These are phyloP conservation scores for Osmerus mordax DNA, from an alignment of 2,113 vertebrate species.

Conservation along the genomic window DNA sequence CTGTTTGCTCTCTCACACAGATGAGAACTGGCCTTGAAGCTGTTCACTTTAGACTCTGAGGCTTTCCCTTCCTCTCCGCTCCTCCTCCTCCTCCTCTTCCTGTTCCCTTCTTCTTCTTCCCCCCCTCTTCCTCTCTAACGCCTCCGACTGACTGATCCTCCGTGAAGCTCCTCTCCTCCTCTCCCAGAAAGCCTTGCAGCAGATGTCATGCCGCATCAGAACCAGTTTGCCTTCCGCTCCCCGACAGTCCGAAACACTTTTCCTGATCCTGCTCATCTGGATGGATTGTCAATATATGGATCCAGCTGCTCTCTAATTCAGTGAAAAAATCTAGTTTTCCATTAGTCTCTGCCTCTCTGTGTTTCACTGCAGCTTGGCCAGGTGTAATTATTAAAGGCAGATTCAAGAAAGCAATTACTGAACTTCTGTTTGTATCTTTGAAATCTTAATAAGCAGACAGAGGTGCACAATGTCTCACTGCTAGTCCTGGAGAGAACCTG, in stretches of 20 bases:
- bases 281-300: conserved; percentile 99
- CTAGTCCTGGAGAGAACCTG: neutral
- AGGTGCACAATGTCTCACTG: neutral
- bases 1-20: conserved; percentile 7
- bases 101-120: conserved; percentile 21
- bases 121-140: conserved; percentile 3
- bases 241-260: conserved; percentile 95
- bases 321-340: conserved; percentile 99
- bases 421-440: conserved; percentile 88
- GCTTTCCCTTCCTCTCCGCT: conserved; percentile 5
- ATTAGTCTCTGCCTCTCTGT: conserved; percentile 93
- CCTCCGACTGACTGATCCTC: conserved; percentile 63
- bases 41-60: conserved; percentile 3
- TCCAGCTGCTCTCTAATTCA: conserved; percentile 94
- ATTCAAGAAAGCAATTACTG: conserved; percentile 99
- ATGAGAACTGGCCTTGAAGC: conserved; percentile 34
- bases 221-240: conserved; percentile 77
- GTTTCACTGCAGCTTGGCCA: conserved; percentile 84
- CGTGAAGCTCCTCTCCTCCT: conserved; percentile 75
- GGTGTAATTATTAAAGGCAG: conserved; percentile 99
- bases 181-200: conserved; percentile 67
- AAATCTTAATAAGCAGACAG: conserved; percentile 90
- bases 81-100: conserved; percentile 14
- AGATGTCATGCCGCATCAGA: conserved; percentile 83
- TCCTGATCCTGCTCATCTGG: conserved; percentile 93